These are phyloP conservation scores for Mugil cephalus DNA, from an alignment of 2,113 vertebrate genomes.

Conservation along the genomic window DNA sequence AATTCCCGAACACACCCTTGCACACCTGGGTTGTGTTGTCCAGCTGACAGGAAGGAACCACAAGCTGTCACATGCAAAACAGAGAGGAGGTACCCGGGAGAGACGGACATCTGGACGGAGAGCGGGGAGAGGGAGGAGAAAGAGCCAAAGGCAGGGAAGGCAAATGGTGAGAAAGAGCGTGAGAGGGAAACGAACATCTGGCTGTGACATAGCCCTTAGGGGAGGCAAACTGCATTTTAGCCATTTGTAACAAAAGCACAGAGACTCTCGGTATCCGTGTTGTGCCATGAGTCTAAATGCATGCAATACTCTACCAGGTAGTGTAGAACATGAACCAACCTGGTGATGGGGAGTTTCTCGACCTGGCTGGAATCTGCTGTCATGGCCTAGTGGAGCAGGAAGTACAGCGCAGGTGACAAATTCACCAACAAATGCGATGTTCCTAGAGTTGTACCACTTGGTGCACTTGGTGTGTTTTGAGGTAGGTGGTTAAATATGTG, in stretches of 20 bases:
- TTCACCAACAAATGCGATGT: no score
- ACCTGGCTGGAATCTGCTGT: not conserved
- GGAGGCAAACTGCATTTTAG: conserved; percentile 39
- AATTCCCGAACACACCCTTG: not conserved
- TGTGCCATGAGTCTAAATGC: conserved; percentile 7
- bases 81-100: conserved; percentile 39
- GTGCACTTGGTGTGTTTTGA: no score
- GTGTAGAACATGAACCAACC: not conserved
- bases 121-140: not conserved
- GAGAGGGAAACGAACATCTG: conserved; percentile 60
- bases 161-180: conserved; percentile 20
- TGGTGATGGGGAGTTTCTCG: conserved; percentile 4
- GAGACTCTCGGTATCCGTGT: conserved; percentile 1
- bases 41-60: conserved; percentile 29
- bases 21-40: conserved; percentile 3
- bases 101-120: conserved; percentile 66
- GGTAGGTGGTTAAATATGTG: no score
- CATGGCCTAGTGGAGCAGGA: no score
- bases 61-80: conserved; percentile 43
- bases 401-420: no score
- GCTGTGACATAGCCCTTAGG: conserved; percentile 35
- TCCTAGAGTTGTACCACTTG: no score
- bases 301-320: not conserved
- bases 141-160: conserved; percentile 4
- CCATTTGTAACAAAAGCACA: conserved; percentile 40